These are phyloP conservation scores for Ciconia nigra DNA, from an alignment of 2,797 vertebrate genomes.

Conservation along the genomic window DNA sequence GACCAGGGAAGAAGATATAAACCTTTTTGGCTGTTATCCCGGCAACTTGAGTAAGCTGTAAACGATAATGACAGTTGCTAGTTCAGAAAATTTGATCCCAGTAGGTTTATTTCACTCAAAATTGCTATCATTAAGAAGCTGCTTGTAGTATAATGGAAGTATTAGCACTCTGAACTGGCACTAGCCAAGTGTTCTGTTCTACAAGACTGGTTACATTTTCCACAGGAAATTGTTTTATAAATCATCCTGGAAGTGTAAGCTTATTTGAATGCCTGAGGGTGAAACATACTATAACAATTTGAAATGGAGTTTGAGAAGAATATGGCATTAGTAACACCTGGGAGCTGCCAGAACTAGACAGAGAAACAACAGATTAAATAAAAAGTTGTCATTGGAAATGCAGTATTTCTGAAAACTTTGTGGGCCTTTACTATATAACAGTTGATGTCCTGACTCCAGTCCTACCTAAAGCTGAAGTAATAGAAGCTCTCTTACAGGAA, in stretches of 20 bases:
- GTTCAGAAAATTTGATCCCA: conserved; percentile 34
- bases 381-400: neutral
- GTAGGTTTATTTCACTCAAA: conserved; percentile 31
- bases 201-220: conserved; percentile 49
- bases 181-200: conserved; percentile 60
- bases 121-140: conserved; percentile 11
- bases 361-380: neutral
- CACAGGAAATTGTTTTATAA: conserved; percentile 71
- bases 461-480: neutral
- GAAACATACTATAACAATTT: neutral
- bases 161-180: conserved; percentile 24
- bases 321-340: neutral
- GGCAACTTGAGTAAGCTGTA: neutral
- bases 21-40: neutral
- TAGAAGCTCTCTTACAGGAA: neutral
- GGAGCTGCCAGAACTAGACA: neutral
- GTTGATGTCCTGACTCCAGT: neutral
- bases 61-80: neutral
- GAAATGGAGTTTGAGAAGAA: neutral
- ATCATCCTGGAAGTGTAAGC: conserved; percentile 56
- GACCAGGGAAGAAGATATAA: neutral
- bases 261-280: neutral
- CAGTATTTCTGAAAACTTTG: neutral
- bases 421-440: neutral
- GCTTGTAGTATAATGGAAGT: conserved; percentile 40